Evolutionary conservation across 2,797 vertebrate species (phyloP).

Genomic region (Schizopygopsis pylzovi): DNA sequence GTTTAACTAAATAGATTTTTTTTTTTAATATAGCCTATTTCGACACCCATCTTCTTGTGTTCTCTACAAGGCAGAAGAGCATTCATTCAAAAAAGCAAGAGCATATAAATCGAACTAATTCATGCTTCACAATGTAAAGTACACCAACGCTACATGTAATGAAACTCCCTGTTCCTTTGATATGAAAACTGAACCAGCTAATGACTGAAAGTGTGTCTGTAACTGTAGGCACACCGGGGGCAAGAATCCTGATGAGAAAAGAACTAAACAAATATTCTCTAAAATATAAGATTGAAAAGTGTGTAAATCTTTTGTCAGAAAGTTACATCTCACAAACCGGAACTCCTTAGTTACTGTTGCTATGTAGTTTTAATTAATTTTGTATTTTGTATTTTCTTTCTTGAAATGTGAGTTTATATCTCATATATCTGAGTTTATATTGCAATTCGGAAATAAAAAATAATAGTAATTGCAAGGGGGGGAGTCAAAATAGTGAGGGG

Average conservation of each 20-base stretch:
- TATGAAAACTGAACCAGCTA: not conserved
- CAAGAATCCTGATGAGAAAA: not conserved
- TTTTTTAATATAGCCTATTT: not conserved
- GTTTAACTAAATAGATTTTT: not conserved
- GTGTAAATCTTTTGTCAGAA: not conserved
- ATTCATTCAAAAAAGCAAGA: not conserved
- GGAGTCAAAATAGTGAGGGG: too few species aligned
- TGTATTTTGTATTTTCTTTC: too few species aligned
- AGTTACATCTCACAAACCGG: not conserved
- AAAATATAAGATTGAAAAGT: not conserved
- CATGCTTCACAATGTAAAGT: not conserved
- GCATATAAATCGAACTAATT: not conserved
- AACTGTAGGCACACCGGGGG: not conserved
- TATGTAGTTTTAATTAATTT: too few species aligned
- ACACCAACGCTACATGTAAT: not conserved
- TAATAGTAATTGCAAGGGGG: too few species aligned
- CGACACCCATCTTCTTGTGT: not conserved
- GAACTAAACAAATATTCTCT: not conserved
- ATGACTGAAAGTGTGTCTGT: not conserved
- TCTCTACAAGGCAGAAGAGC: not conserved
- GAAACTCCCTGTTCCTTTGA: slow-evolving; percentile 6
- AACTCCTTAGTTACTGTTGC: too few species aligned
- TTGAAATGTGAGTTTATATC: too few species aligned
- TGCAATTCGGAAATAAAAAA: too few species aligned
- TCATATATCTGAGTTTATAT: too few species aligned